A percentile compares a stretch with the other conserved stretches of the same genome.
Evolutionary conservation across 2,113 vertebrate species (phyloP).

Genomic region (Centropristis striata): DNA sequence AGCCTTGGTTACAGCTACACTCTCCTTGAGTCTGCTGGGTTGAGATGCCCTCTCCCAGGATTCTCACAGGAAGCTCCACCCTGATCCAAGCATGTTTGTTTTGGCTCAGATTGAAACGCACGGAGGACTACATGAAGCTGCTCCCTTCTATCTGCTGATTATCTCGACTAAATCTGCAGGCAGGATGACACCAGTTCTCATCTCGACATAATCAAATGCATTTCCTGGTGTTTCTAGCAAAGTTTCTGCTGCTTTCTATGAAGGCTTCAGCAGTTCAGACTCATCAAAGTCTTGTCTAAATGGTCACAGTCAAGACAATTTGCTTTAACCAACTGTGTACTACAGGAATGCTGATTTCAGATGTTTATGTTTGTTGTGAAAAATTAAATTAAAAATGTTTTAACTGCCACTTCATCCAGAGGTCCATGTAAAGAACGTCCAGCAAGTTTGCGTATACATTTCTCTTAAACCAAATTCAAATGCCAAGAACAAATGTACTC

Average conservation of each 20-base stretch:
- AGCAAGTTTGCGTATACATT: background rate
- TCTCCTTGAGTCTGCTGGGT: slow-evolving; percentile 43
- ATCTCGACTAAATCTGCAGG: slow-evolving; percentile 40
- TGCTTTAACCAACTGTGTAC: background rate
- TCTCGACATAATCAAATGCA: slow-evolving; percentile 1
- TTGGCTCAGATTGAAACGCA: slow-evolving; percentile 63
- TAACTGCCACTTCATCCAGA: background rate
- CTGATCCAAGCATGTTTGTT: slow-evolving; percentile 73
- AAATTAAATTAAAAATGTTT: background rate
- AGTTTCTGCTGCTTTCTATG: background rate
- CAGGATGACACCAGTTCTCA: slow-evolving; percentile 25
- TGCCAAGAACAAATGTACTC: slow-evolving; percentile 1
- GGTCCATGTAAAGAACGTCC: background rate
- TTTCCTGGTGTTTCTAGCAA: background rate
- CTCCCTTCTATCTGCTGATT: slow-evolving; percentile 43
- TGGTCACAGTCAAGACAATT: background rate
- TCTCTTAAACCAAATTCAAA: slow-evolving; percentile 7
- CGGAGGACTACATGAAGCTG: slow-evolving; percentile 53
- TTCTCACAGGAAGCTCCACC: slow-evolving; percentile 81
- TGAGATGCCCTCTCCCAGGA: slow-evolving; percentile 72
- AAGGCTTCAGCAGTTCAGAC: background rate
- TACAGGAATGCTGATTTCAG: too few species aligned
- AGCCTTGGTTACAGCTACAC: slow-evolving; percentile 54
- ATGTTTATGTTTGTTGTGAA: background rate
- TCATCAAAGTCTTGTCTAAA: background rate